Evolutionary conservation across 1,140 invertebrate genomes (phyloP), one percentile per base, ranked within the genome.

Genomic region (Anastrepha obliqua): DNA sequence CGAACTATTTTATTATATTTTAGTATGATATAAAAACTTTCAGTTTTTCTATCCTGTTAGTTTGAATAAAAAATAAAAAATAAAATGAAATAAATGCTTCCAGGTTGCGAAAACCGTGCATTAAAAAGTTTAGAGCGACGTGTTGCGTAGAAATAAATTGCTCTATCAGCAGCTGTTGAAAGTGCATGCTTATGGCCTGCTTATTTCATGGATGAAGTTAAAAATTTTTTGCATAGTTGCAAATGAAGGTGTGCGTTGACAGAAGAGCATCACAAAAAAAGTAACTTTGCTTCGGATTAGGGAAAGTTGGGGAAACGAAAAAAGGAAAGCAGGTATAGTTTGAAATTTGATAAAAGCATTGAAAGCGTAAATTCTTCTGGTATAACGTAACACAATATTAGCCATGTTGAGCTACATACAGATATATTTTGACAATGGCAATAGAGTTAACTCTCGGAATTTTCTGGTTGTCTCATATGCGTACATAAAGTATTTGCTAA

Each of bases 181-280:
- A 15, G 67, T 74, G 17, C 15, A 17, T 42, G 15, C 67, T 74
- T 74, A 44, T 74, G 13, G 67, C 67, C 39, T 74, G 39, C 42
- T 47, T 47, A 74, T 74, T 74, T 74, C 44, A 74, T 74, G 67
- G 39, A 74, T 47, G 42, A 74, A 74, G 67, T 74, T 74, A 74
- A 17, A 17, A 6, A 47, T 47, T 74, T 74, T 47, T 74, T n/a
- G 67, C 13, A 74, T 47, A 74, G 39, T 44, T 47, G 39, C n/a
- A 74, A 74, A 74, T 74, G 67, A 17, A 44, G 67, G 47, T 47
- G 42, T n/a, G 42, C 67, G 42, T n/a, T 74, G 67, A 15, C 67
- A 74, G 67, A 44, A 42, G 42, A 47, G 67, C 67, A 2, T 9
- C 39, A 9, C 9, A 47, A 74, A 7, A 74, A 44, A 74, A 42